Conservation (phyloP, 2,113 vertebrate genomes). For the Gobiocypris rarus region DNA sequence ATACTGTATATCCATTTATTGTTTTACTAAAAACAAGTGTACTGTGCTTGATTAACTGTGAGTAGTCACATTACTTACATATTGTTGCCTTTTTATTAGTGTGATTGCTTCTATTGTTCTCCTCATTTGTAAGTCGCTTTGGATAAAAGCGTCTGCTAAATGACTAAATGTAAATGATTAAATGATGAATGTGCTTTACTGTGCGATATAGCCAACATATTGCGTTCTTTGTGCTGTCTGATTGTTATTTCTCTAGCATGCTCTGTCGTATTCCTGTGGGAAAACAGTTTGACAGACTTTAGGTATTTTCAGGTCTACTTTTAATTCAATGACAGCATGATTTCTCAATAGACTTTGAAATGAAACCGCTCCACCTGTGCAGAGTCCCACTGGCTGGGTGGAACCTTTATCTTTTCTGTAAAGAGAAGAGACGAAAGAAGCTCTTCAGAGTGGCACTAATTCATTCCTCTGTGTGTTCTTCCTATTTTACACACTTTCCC, state of each 20-base stretch:
- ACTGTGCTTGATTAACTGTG: no score
- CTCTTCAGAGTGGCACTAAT: conserved; percentile 6
- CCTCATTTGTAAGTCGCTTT: no score
- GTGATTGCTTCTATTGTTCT: no score
- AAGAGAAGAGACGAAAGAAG: conserved; percentile 3
- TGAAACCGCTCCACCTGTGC: conserved; percentile 50
- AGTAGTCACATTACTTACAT: no score
- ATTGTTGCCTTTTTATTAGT: no score
- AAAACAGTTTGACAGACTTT: neutral
- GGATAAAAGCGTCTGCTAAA: no score
- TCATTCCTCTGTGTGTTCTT: conserved; percentile 12
- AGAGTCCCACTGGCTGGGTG: neutral
- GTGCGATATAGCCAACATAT: conserved; percentile 1
- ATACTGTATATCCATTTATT: no score
- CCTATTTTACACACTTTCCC: conserved; percentile 6
- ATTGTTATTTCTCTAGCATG: neutral
- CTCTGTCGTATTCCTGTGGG: neutral
- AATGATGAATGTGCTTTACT: neutral
- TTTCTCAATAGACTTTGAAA: conserved; percentile 40
- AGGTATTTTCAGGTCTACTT: conserved; percentile 36
- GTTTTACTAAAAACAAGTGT: no score
- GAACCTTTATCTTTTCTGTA: conserved; percentile 7
- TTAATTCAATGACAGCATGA: conserved; percentile 61
- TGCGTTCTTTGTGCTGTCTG: conserved; percentile 2
- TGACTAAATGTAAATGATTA: no score